Evolutionary conservation across 2,113 vertebrate species (phyloP).

Genomic region (Hymenochirus boettgeri): DNA sequence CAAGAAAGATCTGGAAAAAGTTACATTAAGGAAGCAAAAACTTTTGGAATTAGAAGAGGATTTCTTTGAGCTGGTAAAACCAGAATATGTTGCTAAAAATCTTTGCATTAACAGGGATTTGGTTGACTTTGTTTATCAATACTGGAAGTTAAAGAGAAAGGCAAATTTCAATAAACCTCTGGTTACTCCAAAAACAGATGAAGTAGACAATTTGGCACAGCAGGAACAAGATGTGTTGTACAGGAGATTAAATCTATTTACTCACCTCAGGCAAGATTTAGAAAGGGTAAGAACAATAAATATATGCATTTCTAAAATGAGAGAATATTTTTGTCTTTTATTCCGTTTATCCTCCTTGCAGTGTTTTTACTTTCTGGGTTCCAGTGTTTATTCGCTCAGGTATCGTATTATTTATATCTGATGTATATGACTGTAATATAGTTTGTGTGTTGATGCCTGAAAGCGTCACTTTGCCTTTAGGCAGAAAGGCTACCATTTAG

Average conservation of each 20-base stretch:
- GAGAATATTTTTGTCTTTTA: too few relatives aligned
- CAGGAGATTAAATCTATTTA: conserved; percentile 91
- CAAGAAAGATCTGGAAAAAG: conserved; percentile 80
- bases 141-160: conserved; percentile 95
- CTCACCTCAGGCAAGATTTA: conserved; percentile 91
- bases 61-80: conserved; percentile 89
- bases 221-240: conserved; percentile 95
- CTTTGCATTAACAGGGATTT: conserved; percentile 70
- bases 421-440: too few relatives aligned
- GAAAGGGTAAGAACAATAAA: conserved; percentile 83
- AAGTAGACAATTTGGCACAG: conserved; percentile 94
- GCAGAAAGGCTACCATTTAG: too few relatives aligned
- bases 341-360: too few relatives aligned
- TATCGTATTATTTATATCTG: too few relatives aligned
- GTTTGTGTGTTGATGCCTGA: too few relatives aligned
- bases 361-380: too few relatives aligned
- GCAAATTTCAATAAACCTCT: conserved; percentile 86
- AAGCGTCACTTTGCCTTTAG: too few relatives aligned
- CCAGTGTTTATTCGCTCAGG: too few relatives aligned
- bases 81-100: conserved; percentile 78
- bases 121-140: conserved; percentile 94
- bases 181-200: conserved; percentile 83
- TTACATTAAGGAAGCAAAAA: conserved; percentile 89
- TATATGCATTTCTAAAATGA: too few relatives aligned
- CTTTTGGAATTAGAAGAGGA: conserved; percentile 91